Evolutionary conservation across 1,140 invertebrate genomes (phyloP), one percentile per base, ranked within the genome.

Genomic region (Leptinotarsa undecemlineata): DNA sequence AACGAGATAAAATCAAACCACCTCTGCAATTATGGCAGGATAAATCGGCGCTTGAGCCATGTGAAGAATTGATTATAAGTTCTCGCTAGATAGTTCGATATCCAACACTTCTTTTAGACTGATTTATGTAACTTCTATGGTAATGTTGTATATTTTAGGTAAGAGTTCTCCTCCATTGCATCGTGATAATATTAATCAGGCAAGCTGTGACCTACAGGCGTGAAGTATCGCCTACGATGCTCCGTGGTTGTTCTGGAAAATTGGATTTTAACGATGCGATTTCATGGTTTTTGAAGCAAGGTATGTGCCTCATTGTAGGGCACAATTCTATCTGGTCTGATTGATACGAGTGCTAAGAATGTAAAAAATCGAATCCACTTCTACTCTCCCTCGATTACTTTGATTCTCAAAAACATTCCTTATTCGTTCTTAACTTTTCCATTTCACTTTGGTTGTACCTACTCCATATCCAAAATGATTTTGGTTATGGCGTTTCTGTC

Each of bases 71-170:
- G 68, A 69, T 69, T 69, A 69, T 69, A 69, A 69, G 48, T 48
- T 48, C 20, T 21, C 26, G 63, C 63, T 23, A 64, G 51, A 57
- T 57, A 42, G 64, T 42, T 67, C 64, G 64, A 67, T 67, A 67
- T 67, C 64, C 64, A 67, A 67, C 64, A 67, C 64, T 67, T 68
- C 67, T 68, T 48, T 19, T 33, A 15, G 26, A 15, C 67, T 48
- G 68, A 69, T 69, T 69, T 69, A 69, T 69, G 68, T 20, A 15
- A 11, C 48, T 69, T 48, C 33, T 69, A 69, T 69, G 68, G 68
- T 69, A 69, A 69, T 69, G 48, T 69, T 69, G 68, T 69, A 69
- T 69, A 69, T 69, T 69, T 69, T 48, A 69, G 68, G 68, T 69
- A 69, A 69, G 6, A 69, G 68, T 51, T 69, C 64, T 67, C 14